Conservation (phyloP, 2,888 invertebrate genomes). For the Caenorhabditis doughertyi region DNA sequence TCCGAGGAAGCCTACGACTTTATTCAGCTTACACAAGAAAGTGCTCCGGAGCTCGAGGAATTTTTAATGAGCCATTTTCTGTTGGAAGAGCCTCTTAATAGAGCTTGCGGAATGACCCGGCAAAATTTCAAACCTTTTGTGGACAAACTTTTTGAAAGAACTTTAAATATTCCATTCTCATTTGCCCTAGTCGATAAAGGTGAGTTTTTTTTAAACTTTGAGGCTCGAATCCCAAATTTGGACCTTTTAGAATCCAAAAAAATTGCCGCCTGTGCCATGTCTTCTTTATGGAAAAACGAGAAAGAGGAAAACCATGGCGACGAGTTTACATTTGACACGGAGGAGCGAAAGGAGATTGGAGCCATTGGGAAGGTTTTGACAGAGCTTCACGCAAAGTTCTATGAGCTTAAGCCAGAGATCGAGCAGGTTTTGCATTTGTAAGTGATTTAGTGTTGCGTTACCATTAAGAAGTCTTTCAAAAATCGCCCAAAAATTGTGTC, state of each 20-base stretch:
- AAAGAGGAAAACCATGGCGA: slow-evolving; percentile 12
- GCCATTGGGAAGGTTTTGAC: slow-evolving; percentile 58
- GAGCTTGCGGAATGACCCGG: slow-evolving; percentile 42
- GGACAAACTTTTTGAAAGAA: slow-evolving; percentile 46
- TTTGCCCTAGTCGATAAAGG: slow-evolving; percentile 35
- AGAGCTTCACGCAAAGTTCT: slow-evolving; percentile 49
- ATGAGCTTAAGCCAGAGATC: slow-evolving; percentile 26
- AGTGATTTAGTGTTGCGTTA: no score
- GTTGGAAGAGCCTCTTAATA: slow-evolving; percentile 51
- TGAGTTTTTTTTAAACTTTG: slow-evolving; percentile 4
- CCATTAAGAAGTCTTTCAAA: no score
- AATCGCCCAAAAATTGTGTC: neutral
- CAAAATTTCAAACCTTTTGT: slow-evolving; percentile 48
- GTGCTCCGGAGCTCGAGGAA: slow-evolving; percentile 13
- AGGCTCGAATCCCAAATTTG: neutral
- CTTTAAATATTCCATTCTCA: slow-evolving; percentile 45
- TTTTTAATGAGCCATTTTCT: slow-evolving; percentile 56
- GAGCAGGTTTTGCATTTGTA: slow-evolving; percentile 49
- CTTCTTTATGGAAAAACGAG: slow-evolving; percentile 50
- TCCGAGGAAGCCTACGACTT: slow-evolving; percentile 9
- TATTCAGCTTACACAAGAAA: slow-evolving; percentile 1
- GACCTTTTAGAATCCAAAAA: slow-evolving; percentile 34
- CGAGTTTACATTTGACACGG: slow-evolving; percentile 33
- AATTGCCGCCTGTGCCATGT: slow-evolving; percentile 55
- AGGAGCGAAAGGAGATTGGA: slow-evolving; percentile 5